Evolutionary conservation across 2,888 invertebrate species (phyloP), one percentile per base, ranked within the genome.

Genomic region (Danaus chrysippus): DNA sequence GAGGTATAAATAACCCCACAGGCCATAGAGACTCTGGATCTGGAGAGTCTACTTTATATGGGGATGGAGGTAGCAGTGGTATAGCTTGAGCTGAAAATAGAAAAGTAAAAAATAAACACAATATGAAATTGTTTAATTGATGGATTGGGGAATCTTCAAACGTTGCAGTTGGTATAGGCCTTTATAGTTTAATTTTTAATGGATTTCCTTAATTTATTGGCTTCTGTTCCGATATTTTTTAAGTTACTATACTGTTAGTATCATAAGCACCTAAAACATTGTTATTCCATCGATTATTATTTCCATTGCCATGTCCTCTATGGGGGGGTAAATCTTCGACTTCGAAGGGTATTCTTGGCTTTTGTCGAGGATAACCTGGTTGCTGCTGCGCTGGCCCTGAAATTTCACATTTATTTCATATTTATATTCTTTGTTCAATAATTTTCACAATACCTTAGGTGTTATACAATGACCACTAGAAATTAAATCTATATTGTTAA

Each of bases 11-110:
- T 42, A 93, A 79, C 1, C 92, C 92, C 56, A 89, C 84, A 0
- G 93, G 93, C 93, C 92, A 92, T 42, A 93, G 75, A 0, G 92
- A 88, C 71, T 93, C 92, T 0, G 92, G 92, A 61, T 92, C 91
- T 1, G 91, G 84, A 0, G 91, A 91, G 71, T 91, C 86, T 63
- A 91, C 89, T 69, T 83, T 87, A 73, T 91, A 91, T 0, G 91
- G 91, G 10, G 91, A 91, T 1, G 83, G 83, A 0, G 91, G 91
- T 13, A 91, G 76, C 54, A 91, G 63, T 3, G 86, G 87, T 46
- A 91, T 84, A 10, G 76, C 34, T 41, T 65, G 58, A 49, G 66
- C 69, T 69, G 19, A 58, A 54, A 58, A 58, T 19, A 55, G 8
- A 17, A 43, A 52, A 15, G 0, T 54, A 13, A 34, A 13, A n/a